Base-by-base conservation (phyloP, 2,113 vertebrate species). In the Tachycineta bicolor region DNA sequence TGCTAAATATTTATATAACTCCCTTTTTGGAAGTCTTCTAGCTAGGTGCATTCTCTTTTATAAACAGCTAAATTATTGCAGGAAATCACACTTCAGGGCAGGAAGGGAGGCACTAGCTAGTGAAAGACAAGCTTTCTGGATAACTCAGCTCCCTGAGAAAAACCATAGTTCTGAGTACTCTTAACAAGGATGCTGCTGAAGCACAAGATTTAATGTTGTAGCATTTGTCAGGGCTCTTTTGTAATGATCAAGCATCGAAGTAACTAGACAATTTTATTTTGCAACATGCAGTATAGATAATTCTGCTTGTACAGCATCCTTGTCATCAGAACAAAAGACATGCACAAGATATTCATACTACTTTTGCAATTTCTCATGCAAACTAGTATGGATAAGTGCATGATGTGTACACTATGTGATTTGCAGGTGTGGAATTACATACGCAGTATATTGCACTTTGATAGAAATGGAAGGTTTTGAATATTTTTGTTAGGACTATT, bases 1-100 rank as follows among this genome's bases (percentile, higher is more conserved):
- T 94, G 86, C 91, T 92, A 90, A 97, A 93, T 97, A 94, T 97
- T 96, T 97, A 97, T 96, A 49, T 93, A 90, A 90, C 63, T 93
- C 69, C 78, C 88, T 94, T 86, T 81, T 90, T 80, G 67, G 34
- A 94, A 96, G 60, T 89, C 56, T 49, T 28, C 52, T 82, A 89
- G 52, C 70, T 68, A 55, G 83, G 41, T 88, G 70, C 22, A 24
- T 43, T 87, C 19, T 88, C 13, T 83, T 60, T 68, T 84, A 70
- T 44, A 89, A 96, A 85, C 43, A 64, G 70, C 46, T 94, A 89
- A 89, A 83, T 93, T 96, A 93, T 94, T 96, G 62, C 55, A 95
- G 64, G 58, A 92, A 84, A 80, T 90, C 39, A 44, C 67, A 77
- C 58, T 88, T 93, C 47, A 83, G 80, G 71, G 67, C 37, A 62